These are phyloP conservation scores for Nipponia nippon DNA, from an alignment of 2,113 vertebrate genomes.

Conservation along the genomic window DNA sequence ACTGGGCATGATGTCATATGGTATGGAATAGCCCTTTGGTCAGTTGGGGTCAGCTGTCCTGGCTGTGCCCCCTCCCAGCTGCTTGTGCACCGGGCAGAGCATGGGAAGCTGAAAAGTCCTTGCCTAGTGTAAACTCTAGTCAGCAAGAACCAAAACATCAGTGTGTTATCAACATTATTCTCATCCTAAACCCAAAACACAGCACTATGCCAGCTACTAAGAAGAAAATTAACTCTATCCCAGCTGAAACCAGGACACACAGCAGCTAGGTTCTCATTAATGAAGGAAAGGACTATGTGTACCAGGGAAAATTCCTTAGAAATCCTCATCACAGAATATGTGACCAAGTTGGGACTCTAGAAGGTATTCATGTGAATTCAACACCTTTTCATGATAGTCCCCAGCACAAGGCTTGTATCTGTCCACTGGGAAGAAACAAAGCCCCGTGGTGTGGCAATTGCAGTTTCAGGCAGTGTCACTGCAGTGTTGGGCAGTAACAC, in stretches of 20 bases:
- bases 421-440: neutral
- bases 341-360: neutral
- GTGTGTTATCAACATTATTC: no score
- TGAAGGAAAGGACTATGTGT: neutral
- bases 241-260: neutral
- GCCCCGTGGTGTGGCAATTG: neutral
- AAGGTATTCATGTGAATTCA: neutral
- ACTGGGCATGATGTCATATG: no score
- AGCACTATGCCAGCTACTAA: no score
- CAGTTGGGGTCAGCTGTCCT: no score
- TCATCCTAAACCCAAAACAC: no score
- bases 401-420: neutral
- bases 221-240: no score
- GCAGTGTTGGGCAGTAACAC: accelerated
- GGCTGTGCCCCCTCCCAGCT: no score
- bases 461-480: neutral
- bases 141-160: no score
- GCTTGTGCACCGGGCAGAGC: no score
- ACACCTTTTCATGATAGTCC: neutral
- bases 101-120: no score
- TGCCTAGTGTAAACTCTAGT: no score
- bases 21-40: no score
- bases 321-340: neutral
- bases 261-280: neutral
- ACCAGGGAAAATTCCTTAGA: neutral